phyloP scores from a whole-genome alignment of 2,113 vertebrate genomes.

The Coturnix japonica region DNA sequence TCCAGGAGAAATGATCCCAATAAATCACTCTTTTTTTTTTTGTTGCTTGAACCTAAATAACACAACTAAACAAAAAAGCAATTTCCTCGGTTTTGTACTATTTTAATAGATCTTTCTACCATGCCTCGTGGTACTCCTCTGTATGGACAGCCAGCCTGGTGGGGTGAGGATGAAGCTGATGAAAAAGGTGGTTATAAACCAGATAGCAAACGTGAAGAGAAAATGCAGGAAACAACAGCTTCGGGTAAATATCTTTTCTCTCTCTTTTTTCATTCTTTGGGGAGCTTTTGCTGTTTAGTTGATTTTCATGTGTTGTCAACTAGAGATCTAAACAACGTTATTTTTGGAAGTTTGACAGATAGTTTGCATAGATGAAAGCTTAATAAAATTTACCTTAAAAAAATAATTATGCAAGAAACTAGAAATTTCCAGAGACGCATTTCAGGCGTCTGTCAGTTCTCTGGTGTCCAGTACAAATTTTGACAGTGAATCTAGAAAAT shows the following conservation, averaged over 20 bases:
- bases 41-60: slow-evolving; percentile 4
- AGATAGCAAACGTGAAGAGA: slow-evolving; percentile 84
- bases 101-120: slow-evolving; percentile 81
- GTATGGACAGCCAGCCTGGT: slow-evolving; percentile 98
- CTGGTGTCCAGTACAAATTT: neutral
- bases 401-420: neutral
- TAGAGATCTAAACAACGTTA: neutral
- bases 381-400: neutral
- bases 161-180: slow-evolving; percentile 94
- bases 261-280: neutral
- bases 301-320: neutral
- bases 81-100: slow-evolving; percentile 16
- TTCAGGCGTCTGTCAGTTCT: neutral
- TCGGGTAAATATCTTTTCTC: slow-evolving; percentile 77
- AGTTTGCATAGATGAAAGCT: neutral
- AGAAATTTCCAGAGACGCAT: neutral
- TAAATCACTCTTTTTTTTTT: neutral
- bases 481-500: neutral
- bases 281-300: neutral
- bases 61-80: neutral
- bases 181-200: slow-evolving; percentile 90
- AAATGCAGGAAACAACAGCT: slow-evolving; percentile 80
- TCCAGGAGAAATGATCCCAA: neutral
- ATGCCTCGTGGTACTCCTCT: slow-evolving; percentile 93
- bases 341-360: neutral